These are phyloP conservation scores for Lindbergichthys nudifrons DNA, from an alignment of 2,797 vertebrate species.

Conservation along the genomic window DNA sequence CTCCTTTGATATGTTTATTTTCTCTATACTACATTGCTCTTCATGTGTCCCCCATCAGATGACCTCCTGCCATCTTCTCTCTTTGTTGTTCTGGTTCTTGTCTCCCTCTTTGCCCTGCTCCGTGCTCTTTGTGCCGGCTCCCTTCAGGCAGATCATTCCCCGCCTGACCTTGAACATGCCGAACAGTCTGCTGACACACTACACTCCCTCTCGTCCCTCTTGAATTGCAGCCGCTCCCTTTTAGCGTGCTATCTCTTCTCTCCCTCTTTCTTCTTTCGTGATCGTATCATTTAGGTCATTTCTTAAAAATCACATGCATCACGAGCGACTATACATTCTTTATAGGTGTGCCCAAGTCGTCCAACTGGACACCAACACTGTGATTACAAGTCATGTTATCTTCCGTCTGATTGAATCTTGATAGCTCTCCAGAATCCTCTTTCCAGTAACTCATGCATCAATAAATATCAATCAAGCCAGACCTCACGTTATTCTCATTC, in stretches of 20 bases:
- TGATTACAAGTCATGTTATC: constrained; percentile 11
- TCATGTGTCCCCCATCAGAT: background rate
- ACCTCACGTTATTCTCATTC: constrained; percentile 26
- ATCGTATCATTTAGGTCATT: constrained; percentile 21
- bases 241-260: constrained; percentile 8
- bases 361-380: background rate
- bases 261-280: constrained; percentile 2
- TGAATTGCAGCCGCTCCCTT: constrained; percentile 25
- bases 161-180: constrained; percentile 55
- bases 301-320: constrained; percentile 25
- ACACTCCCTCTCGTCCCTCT: constrained; percentile 28
- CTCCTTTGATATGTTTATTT: background rate
- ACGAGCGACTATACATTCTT: constrained; percentile 9
- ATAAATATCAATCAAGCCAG: constrained; percentile 35
- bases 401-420: background rate
- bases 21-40: background rate
- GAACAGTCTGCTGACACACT: constrained; percentile 29
- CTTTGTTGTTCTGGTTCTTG: constrained; percentile 10
- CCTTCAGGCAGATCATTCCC: constrained; percentile 47
- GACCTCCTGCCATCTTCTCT: constrained; percentile 24
- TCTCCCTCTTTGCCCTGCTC: constrained; percentile 26
- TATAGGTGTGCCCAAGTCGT: background rate
- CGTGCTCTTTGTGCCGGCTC: constrained; percentile 24
- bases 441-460: constrained; percentile 36
- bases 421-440: constrained; percentile 14